Conservation (phyloP, 2,113 vertebrate species). For the Vireo altiloquus region DNA sequence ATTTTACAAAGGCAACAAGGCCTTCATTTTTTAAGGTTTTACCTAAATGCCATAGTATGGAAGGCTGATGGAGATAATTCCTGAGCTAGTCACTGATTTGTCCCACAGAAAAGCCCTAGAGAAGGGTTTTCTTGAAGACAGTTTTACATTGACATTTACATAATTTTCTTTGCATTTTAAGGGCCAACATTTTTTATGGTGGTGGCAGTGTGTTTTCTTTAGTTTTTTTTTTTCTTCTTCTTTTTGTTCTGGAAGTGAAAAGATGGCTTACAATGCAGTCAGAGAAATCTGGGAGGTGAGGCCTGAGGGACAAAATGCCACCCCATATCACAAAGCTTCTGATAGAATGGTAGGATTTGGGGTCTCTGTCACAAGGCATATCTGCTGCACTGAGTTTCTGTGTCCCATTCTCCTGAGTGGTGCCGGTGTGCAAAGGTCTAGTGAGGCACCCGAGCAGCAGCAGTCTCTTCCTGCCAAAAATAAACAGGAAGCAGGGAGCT, state of each 20-base stretch:
- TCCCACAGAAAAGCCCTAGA: neutral
- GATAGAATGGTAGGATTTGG: neutral
- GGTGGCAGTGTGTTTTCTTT: neutral
- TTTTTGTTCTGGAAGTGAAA: neutral
- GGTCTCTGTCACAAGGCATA: fast-evolving
- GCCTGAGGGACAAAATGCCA: neutral
- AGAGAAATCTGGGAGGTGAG: neutral
- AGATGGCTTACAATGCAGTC: neutral
- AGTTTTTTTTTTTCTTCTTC: neutral
- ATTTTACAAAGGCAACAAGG: too few relatives aligned
- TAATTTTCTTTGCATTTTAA: neutral
- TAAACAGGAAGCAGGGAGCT: neutral
- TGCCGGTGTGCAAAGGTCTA: fast-evolving
- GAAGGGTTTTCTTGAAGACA: neutral
- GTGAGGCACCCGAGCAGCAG: fast-evolving
- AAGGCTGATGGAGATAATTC: neutral
- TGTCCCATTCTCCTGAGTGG: neutral
- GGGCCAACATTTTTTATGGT: neutral
- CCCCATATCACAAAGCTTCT: neutral
- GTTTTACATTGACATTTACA: neutral
- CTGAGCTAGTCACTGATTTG: neutral
- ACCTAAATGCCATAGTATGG: neutral
- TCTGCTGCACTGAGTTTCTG: neutral
- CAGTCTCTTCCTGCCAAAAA: neutral
- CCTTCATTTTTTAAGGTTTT: too few relatives aligned